Evolutionary conservation across 2,888 invertebrate species (phyloP), one percentile per base, ranked within the genome.

Genomic region (Neocrepidodera transversa): DNA sequence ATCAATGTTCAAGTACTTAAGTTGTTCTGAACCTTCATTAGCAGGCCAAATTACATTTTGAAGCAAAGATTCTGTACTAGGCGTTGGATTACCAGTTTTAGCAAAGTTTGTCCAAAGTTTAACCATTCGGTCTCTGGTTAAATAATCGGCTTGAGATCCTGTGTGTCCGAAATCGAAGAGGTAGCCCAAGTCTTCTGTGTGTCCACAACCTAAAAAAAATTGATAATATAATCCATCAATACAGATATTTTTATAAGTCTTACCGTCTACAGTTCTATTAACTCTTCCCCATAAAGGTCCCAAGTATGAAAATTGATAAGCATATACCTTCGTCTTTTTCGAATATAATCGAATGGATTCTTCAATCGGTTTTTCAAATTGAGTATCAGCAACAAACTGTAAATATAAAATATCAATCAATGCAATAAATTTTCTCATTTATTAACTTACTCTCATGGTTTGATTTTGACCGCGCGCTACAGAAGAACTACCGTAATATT

Each of bases 321-420:
- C 64, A 53, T 70, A 72, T 1, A 68, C 66, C 36, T 62, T 54
- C 3, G 61, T 59, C 32, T 63, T 56, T 54, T 82, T 80, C 67
- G 83, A 81, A n/a, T 80, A 74, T 1, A 79, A 71, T 62, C 82
- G 81, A 56, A 82, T 79, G 23, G 67, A 59, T 36, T 77, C 65
- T 28, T 65, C 54, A 11, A 68, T 75, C 0, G 80, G 74, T 67
- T 84, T 83, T 59, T 81, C 78, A 38, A 70, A 65, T 18, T 76
- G 59, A 0, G 80, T 66, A 64, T 84, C 83, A 10, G 74, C 75
- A 1, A 80, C 62, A 63, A 82, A 84, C 23, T 79, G 75, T 8
- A 83, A 69, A 55, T 13, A 11, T 14, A 10, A 13, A 43, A 54
- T 2, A 13, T 13, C 8, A 6, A 30, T 30, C 6, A 23, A 30